Conservation (phyloP, 2,113 vertebrate genomes). For the Phodopus roborovskii region DNA sequence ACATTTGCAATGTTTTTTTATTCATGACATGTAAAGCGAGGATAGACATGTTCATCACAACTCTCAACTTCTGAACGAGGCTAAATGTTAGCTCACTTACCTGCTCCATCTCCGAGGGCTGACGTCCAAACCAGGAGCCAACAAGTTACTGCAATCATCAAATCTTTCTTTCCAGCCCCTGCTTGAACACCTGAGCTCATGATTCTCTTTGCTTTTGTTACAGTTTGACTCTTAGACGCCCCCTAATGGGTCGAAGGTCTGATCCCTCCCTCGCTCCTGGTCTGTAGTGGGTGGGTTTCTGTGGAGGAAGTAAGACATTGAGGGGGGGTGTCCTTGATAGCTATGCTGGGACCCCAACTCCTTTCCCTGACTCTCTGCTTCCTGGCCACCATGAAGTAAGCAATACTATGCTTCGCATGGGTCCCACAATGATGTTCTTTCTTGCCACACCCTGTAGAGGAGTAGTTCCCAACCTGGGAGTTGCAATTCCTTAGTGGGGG, state of each 20-base stretch:
- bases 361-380: background rate
- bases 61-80: background rate
- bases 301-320: background rate
- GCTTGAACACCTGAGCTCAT: background rate
- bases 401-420: background rate
- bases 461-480: background rate
- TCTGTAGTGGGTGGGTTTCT: background rate
- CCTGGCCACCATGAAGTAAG: background rate
- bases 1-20: background rate
- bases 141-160: background rate
- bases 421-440: background rate
- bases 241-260: background rate
- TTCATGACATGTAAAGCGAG: background rate
- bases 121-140: background rate
- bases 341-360: background rate
- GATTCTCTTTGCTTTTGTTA: background rate
- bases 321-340: background rate
- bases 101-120: background rate
- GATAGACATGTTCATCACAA: background rate
- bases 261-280: background rate
- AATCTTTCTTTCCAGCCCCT: background rate
- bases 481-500: background rate
- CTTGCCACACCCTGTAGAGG: background rate
- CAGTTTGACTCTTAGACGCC: background rate
- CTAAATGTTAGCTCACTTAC: background rate